Conservation (phyloP, 2,797 vertebrate genomes). For the Phalanger gymnotis region DNA sequence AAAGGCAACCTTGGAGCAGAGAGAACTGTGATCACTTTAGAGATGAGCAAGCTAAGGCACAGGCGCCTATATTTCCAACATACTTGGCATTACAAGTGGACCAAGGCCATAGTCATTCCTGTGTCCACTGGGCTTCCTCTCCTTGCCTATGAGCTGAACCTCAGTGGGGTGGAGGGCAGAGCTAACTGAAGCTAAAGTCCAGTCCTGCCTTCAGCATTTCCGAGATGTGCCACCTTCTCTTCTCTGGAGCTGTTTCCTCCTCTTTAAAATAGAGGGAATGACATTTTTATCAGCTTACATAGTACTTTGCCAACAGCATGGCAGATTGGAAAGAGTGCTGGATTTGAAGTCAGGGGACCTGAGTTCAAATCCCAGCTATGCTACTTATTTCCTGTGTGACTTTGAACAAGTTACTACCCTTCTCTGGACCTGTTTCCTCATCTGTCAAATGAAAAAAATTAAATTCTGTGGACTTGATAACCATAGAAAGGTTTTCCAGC, state of each 20-base stretch:
- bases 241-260: not conserved
- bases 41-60: not conserved
- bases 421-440: not conserved
- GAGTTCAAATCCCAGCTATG: not conserved
- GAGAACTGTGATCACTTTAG: not conserved
- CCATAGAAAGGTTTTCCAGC: not conserved
- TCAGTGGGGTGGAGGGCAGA: not conserved
- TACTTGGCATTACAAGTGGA: not conserved
- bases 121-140: not conserved
- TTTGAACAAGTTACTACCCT: not conserved
- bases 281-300: not conserved
- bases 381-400: not conserved
- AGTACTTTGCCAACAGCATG: not conserved
- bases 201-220: not conserved
- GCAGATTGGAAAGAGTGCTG: not conserved
- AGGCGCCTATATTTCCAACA: not conserved
- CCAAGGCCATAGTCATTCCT: not conserved
- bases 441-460: not conserved
- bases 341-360: not conserved
- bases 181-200: not conserved
- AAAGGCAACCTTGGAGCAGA: not conserved
- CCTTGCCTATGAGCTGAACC: not conserved
- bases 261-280: not conserved
- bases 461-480: not conserved
- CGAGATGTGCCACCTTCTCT: not conserved